These are phyloP conservation scores for Engystomops pustulosus DNA, from an alignment of 2,113 vertebrate genomes.

Conservation along the genomic window DNA sequence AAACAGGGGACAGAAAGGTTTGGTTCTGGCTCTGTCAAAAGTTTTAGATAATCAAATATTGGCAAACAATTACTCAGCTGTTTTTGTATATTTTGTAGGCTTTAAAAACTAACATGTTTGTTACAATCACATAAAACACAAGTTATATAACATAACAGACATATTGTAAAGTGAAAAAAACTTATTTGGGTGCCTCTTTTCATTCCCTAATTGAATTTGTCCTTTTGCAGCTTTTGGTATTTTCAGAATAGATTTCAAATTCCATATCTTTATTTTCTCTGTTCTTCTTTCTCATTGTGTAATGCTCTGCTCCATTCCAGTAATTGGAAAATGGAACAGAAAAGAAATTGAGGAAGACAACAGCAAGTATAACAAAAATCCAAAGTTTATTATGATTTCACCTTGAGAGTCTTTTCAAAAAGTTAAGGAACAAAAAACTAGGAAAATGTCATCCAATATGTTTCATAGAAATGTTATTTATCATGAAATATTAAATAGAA, in stretches of 20 bases:
- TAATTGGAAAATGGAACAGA: slow-evolving; percentile 54
- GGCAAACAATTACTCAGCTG: too few relatives aligned
- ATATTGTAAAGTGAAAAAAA: neutral
- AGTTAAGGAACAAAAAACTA: neutral
- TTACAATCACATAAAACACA: neutral
- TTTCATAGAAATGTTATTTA: neutral
- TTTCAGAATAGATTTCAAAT: slow-evolving; percentile 27
- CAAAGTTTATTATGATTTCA: slow-evolving; percentile 34
- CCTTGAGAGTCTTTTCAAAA: slow-evolving; percentile 28
- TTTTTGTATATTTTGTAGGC: too few relatives aligned
- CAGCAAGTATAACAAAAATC: slow-evolving; percentile 15
- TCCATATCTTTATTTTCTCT: slow-evolving; percentile 18
- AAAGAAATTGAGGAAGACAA: slow-evolving; percentile 50
- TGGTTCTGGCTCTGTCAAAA: too few relatives aligned
- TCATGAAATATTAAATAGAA: neutral
- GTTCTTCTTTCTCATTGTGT: slow-evolving; percentile 16
- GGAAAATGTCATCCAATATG: neutral
- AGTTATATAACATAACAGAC: neutral
- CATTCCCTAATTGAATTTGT: slow-evolving; percentile 9
- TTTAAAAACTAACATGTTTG: too few relatives aligned
- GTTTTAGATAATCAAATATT: too few relatives aligned
- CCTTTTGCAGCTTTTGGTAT: slow-evolving; percentile 7
- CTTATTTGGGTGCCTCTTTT: neutral
- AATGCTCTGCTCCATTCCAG: slow-evolving; percentile 22
- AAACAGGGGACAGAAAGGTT: too few relatives aligned